phyloP scores from a whole-genome alignment of 2,113 vertebrate species.

The Globicephala melas region DNA sequence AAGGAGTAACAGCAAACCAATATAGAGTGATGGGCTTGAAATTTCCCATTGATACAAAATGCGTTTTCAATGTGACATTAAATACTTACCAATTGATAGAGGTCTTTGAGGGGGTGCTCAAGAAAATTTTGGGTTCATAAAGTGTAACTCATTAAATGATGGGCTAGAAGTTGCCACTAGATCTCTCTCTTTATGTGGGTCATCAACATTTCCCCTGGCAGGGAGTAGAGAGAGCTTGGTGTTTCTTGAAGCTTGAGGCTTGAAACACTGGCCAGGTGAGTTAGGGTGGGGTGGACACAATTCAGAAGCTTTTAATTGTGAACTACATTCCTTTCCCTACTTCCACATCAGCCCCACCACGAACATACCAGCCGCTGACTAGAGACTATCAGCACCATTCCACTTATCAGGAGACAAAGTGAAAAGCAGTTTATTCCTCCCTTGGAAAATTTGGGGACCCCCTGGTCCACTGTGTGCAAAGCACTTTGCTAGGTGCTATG shows the following conservation, averaged over 20 bases:
- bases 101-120: not conserved
- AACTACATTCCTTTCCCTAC: not conserved
- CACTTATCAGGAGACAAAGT: not conserved
- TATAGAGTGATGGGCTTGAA: not conserved
- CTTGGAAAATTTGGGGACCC: not conserved
- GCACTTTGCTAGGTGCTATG: slow-evolving; percentile 43
- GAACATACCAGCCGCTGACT: not conserved
- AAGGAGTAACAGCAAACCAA: not conserved
- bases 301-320: not conserved
- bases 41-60: not conserved
- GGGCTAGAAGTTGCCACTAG: not conserved
- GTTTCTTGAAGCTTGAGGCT: not conserved
- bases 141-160: not conserved
- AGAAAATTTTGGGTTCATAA: not conserved
- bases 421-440: not conserved
- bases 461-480: not conserved
- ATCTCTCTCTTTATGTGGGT: not conserved
- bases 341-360: not conserved
- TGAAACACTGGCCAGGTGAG: not conserved
- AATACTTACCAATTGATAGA: not conserved
- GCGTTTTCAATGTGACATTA: not conserved
- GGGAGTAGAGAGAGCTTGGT: not conserved
- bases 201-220: not conserved
- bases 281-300: not conserved
- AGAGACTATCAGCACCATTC: not conserved